Conservation (phyloP, 2,888 invertebrate species). For the Ceraclea dissimilis region DNA sequence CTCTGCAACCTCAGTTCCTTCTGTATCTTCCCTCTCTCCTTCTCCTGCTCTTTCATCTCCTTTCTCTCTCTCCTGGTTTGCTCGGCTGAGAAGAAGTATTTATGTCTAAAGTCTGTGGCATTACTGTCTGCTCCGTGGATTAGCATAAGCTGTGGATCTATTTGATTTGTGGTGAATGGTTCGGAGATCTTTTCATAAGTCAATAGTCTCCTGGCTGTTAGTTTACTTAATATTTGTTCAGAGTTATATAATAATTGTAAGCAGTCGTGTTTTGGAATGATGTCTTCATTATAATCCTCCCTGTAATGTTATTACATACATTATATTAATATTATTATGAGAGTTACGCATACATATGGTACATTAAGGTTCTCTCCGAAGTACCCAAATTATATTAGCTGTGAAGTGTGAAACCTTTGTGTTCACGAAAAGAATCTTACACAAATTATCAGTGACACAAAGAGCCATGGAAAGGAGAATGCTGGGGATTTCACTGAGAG, state of each 20-base stretch:
- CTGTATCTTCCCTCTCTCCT: conserved; percentile 15
- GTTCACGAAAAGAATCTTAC: too few relatives aligned
- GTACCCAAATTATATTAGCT: too few relatives aligned
- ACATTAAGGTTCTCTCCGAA: too few relatives aligned
- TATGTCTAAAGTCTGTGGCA: conserved; percentile 51
- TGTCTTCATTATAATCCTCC: conserved; percentile 61
- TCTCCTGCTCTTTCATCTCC: conserved; percentile 17
- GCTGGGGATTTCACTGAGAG: too few relatives aligned
- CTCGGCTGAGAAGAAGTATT: conserved; percentile 63
- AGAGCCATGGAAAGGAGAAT: too few relatives aligned
- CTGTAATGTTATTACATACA: conserved; percentile 38
- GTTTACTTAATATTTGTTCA: conserved; percentile 78
- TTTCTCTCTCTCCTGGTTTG: conserved; percentile 56
- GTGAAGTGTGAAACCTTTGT: too few relatives aligned
- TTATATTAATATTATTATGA: too few relatives aligned
- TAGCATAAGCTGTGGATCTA: too few relatives aligned
- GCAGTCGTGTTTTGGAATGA: conserved; percentile 75
- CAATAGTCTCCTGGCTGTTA: conserved; percentile 74
- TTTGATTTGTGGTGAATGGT: conserved; percentile 29
- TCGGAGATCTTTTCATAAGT: conserved; percentile 74
- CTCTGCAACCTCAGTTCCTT: conserved; percentile 12
- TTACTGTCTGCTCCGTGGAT: conserved; percentile 25
- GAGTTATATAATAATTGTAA: conserved; percentile 73
- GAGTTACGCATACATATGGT: too few relatives aligned
- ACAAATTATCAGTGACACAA: too few relatives aligned